A percentile compares a stretch with the other conserved stretches of the same genome.
phyloP scores from a whole-genome alignment of 2,888 invertebrate species.

The Fragum whitleyi region DNA sequence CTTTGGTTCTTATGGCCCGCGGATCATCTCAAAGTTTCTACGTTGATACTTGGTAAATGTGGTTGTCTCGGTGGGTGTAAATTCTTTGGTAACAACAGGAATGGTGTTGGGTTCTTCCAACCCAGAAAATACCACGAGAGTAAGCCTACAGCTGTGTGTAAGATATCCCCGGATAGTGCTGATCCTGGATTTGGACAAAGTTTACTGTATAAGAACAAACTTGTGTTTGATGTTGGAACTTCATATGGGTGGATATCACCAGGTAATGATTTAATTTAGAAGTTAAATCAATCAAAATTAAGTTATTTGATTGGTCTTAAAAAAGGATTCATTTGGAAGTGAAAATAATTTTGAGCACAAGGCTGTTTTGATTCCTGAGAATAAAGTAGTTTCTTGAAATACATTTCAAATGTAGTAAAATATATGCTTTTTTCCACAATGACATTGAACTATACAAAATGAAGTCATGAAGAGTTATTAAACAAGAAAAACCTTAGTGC shows the following conservation, averaged over 20 bases:
- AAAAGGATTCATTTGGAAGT: too few relatives aligned
- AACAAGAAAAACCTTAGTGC: too few relatives aligned
- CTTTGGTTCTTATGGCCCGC: constrained; percentile 97
- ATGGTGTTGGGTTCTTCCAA: constrained; percentile 95
- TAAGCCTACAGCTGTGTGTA: constrained; percentile 75
- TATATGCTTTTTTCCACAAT: too few relatives aligned
- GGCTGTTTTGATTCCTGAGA: too few relatives aligned
- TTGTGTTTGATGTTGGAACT: constrained; percentile 95
- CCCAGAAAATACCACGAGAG: constrained; percentile 86
- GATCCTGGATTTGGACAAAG: constrained; percentile 98
- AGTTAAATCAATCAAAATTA: too few relatives aligned
- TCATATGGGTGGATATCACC: constrained; percentile 88
- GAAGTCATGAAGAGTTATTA: too few relatives aligned
- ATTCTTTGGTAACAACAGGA: constrained; percentile 97
- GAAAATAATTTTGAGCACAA: too few relatives aligned
- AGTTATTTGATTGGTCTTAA: too few relatives aligned
- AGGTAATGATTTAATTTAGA: constrained; percentile 72
- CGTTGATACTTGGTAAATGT: constrained; percentile 88
- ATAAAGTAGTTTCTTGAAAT: too few relatives aligned
- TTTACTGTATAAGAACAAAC: constrained; percentile 93
- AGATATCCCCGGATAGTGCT: constrained; percentile 78
- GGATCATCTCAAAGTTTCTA: constrained; percentile 84
- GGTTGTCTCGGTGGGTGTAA: constrained; percentile 98
- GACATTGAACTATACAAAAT: too few relatives aligned
- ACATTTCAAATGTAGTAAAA: too few relatives aligned